phyloP scores from a whole-genome alignment of 1,140 invertebrate genomes.

The Pygmarrhopalites habei region DNA sequence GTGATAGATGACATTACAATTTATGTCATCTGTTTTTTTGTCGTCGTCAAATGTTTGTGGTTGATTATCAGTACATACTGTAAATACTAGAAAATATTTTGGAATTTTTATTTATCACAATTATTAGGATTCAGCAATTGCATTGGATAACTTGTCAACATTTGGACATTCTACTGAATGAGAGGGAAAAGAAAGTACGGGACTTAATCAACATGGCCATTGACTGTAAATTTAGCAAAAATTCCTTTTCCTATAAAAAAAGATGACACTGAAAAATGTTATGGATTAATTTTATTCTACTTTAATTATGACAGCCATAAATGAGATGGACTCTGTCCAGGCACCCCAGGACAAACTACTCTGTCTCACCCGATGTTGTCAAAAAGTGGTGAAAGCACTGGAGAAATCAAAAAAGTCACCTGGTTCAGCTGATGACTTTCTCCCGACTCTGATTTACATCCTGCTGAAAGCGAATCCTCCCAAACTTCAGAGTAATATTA shows the following conservation, averaged over 20 bases:
- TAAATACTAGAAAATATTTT: too few relatives aligned
- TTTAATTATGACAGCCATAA: conserved; percentile 71
- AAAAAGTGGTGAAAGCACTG: conserved; percentile 82
- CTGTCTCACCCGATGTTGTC: conserved; percentile 82
- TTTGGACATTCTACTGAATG: conserved; percentile 83
- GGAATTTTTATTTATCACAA: too few relatives aligned
- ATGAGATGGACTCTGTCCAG: conserved; percentile 87
- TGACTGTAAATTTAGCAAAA: conserved; percentile 57
- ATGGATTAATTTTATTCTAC: too few relatives aligned
- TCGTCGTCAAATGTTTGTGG: too few relatives aligned
- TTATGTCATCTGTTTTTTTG: too few relatives aligned
- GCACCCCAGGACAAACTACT: conserved; percentile 89
- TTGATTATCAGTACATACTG: too few relatives aligned
- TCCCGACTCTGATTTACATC: conserved; percentile 93
- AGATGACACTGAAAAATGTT: too few relatives aligned
- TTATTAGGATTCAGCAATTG: conserved; percentile 72
- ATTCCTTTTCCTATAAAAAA: too few relatives aligned
- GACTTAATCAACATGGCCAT: conserved; percentile 86
- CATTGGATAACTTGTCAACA: conserved; percentile 93
- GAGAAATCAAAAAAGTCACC: conserved; percentile 67
- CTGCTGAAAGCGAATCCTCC: conserved; percentile 97
- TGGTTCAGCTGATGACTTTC: conserved; percentile 93
- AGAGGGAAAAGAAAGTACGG: conserved; percentile 69
- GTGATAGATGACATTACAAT: too few relatives aligned
- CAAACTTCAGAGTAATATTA: conserved; percentile 92